These are phyloP conservation scores for Fukomys damarensis DNA, from an alignment of 2,113 vertebrate species.

Conservation along the genomic window DNA sequence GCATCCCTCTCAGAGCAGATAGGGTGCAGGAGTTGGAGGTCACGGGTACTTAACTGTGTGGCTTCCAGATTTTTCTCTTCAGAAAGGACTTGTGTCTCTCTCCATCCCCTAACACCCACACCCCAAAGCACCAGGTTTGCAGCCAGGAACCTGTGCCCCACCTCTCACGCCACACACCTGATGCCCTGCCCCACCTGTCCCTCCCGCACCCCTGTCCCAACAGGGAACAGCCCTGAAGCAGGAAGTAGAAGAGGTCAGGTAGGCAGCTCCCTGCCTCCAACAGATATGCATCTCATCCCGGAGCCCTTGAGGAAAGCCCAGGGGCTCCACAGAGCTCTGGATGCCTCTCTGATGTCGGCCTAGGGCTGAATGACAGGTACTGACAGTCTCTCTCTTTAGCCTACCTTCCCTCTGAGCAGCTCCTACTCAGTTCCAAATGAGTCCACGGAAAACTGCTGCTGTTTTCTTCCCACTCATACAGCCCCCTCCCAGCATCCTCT, in stretches of 20 bases:
- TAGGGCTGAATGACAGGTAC: background rate
- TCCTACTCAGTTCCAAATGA: background rate
- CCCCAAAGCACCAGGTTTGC: background rate
- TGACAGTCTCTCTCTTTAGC: background rate
- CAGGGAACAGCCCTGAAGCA: background rate
- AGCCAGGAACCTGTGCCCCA: background rate
- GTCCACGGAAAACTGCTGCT: background rate
- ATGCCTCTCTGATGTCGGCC: background rate
- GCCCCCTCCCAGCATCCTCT: background rate
- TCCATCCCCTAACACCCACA: background rate
- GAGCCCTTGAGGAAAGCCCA: background rate
- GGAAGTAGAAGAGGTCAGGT: background rate
- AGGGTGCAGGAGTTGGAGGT: background rate
- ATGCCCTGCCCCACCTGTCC: background rate
- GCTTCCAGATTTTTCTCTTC: conserved; percentile 18
- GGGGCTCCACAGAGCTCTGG: background rate
- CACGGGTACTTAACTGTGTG: background rate
- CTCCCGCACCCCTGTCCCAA: background rate
- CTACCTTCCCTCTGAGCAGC: background rate
- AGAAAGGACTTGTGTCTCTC: background rate
- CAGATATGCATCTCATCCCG: background rate
- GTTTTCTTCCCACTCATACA: background rate
- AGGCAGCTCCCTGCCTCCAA: background rate
- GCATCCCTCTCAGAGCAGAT: background rate
- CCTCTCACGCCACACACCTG: background rate